Percentiles rank a stretch among this genome's conserved stretches.
These are phyloP conservation scores for Hiodon alosoides DNA, from an alignment of 2,113 vertebrate genomes.

Conservation along the genomic window DNA sequence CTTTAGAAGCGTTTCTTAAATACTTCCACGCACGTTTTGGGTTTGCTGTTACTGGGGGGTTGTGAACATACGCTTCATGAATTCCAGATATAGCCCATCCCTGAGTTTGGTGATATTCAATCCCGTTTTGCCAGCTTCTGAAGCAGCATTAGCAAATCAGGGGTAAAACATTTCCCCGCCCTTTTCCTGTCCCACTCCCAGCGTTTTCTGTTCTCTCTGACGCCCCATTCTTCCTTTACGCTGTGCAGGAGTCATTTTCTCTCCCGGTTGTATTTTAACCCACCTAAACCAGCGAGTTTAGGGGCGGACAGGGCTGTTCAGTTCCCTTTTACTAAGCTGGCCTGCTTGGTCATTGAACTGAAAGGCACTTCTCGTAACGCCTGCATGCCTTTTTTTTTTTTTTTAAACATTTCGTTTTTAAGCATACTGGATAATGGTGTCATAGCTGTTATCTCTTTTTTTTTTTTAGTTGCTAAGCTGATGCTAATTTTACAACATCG, in stretches of 20 bases:
- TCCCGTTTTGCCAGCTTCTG: slow-evolving; percentile 26
- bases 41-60: neutral
- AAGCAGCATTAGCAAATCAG: slow-evolving; percentile 42
- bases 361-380: neutral
- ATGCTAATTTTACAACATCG: no score
- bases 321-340: neutral
- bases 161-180: neutral
- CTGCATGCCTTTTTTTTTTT: neutral
- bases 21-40: no score
- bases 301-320: neutral
- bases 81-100: neutral
- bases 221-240: neutral
- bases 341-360: slow-evolving; percentile 4
- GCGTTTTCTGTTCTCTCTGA: neutral
- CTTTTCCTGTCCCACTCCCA: neutral
- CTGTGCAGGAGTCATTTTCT: neutral
- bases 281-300: neutral
- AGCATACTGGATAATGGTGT: no score
- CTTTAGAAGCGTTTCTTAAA: no score
- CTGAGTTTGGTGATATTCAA: neutral
- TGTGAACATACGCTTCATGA: neutral
- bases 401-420: neutral
- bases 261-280: neutral
- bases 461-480: no score
- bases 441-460: no score